Evolutionary conservation across 37 sponge, comb jelly and placozoan species (phyloP), one percentile per base, ranked within the genome.

Genomic region (Hormiphora californensis): DNA sequence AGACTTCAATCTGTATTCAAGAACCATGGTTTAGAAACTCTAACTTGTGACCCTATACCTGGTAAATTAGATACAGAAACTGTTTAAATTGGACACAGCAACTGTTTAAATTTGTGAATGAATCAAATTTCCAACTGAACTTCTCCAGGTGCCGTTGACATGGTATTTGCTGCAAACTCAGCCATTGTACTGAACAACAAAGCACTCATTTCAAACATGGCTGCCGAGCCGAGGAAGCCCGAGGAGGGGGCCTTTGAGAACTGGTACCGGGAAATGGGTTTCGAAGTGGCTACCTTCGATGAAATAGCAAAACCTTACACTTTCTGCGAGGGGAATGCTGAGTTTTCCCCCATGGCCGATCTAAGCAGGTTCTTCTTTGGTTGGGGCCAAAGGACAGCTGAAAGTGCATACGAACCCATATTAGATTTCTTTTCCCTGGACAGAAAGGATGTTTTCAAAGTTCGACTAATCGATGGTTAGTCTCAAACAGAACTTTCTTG

Each of bases 291-390:
- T n/a, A 51, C 40, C 12, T 19, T 73, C n/a, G 81, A 73, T 7
- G 43, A 73, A 40, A 73, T 73, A 7, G 81, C 43, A 57, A 27
- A 32, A n/a, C 1, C 81, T 27, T 27, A 33, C 44, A 73, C 44
- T 43, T 73, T 32, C 81, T 73, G 81, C 23, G 81, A 73, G 22
- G 81, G 81, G 1, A 73, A 73, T 28, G 81, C 81, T 4, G 81
- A 73, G 49, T 73, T 73, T 25, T 44, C 49, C 22, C 81, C 81
- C 4, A 39, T 36, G 2, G 21, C 40, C 46, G 81, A 73, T 33
- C 46, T 73, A 51, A 44, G 49, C 9, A 33, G 36, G 0, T 73
- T n/a, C 46, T 73, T 73, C 81, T 73, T 32, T 33, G 81, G 81
- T 41, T 73, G 12, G 9, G 81, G 81, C 21, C 31, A 32, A 2